phyloP scores from a whole-genome alignment of 2,888 invertebrate species.

The Syritta pipiens region DNA sequence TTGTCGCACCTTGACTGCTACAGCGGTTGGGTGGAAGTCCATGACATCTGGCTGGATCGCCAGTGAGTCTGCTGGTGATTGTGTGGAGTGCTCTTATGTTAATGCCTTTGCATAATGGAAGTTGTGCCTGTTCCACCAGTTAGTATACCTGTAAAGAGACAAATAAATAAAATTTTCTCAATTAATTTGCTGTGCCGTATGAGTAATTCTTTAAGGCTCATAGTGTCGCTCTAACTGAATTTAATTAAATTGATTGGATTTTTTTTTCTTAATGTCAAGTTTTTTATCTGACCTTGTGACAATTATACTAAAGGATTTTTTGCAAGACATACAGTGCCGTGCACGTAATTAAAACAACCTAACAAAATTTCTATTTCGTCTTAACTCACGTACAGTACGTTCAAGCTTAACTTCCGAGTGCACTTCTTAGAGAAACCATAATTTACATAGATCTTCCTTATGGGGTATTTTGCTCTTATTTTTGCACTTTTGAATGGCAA shows the following conservation, averaged over 20 bases:
- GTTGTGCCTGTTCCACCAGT: constrained; percentile 24
- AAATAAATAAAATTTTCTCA: constrained; percentile 35
- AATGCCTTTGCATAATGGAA: constrained; percentile 29
- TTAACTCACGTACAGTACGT: no score
- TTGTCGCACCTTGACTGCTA: constrained; percentile 42
- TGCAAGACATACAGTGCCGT: no score
- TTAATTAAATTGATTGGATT: constrained; percentile 35
- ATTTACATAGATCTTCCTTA: no score
- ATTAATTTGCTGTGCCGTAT: constrained; percentile 49
- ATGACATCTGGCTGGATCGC: constrained; percentile 60
- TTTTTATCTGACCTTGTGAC: constrained; percentile 37
- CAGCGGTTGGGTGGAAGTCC: constrained; percentile 43
- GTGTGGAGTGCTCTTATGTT: constrained; percentile 47
- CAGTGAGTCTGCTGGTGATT: constrained; percentile 42
- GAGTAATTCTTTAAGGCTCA: constrained; percentile 42
- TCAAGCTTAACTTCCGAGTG: no score
- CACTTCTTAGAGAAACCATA: no score
- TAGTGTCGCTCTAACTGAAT: constrained; percentile 33
- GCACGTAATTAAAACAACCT: no score
- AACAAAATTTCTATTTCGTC: no score
- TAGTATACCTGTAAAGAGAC: background rate
- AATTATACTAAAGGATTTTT: constrained; percentile 29
- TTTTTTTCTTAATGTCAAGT: constrained; percentile 48
- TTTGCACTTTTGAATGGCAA: no score
- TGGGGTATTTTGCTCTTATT: no score